Conservation (phyloP, 2,797 vertebrate genomes). For the Oreonectes daqikongensis region DNA sequence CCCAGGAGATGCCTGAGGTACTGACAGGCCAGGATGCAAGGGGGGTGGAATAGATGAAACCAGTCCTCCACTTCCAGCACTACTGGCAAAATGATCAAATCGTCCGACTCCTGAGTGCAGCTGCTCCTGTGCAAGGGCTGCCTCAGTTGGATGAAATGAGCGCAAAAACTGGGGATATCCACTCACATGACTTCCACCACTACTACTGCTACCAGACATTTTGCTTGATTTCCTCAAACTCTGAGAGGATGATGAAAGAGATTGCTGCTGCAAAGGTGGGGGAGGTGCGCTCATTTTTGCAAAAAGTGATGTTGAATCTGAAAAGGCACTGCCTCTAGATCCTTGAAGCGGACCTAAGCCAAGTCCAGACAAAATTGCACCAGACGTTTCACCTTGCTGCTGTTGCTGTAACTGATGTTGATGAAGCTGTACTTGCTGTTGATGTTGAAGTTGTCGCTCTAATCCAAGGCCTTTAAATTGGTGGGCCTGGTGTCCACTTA, state of each 20-base stretch:
- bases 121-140: slow-evolving; percentile 82
- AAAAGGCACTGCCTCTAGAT: slow-evolving; percentile 84
- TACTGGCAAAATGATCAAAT: slow-evolving; percentile 83
- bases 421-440: slow-evolving; percentile 85
- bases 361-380: slow-evolving; percentile 84
- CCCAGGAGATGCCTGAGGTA: slow-evolving; percentile 80
- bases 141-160: slow-evolving; percentile 84
- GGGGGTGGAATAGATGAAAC: slow-evolving; percentile 82
- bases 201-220: slow-evolving; percentile 74
- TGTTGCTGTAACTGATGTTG: slow-evolving; percentile 84
- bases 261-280: slow-evolving; percentile 82
- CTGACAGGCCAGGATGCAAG: slow-evolving; percentile 80
- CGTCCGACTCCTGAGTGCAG: slow-evolving; percentile 80
- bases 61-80: slow-evolving; percentile 79
- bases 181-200: slow-evolving; percentile 79
- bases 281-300: slow-evolving; percentile 86
- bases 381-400: slow-evolving; percentile 82
- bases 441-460: slow-evolving; percentile 84
- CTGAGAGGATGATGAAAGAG: slow-evolving; percentile 78
- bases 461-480: slow-evolving; percentile 85
- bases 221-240: slow-evolving; percentile 83
- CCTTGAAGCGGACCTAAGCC: slow-evolving; percentile 82
- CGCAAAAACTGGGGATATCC: slow-evolving; percentile 85
- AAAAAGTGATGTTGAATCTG: slow-evolving; percentile 85
- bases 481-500: slow-evolving; percentile 86